Evolutionary conservation across 2,797 vertebrate species (phyloP).

Genomic region (Podarcis siculus): DNA sequence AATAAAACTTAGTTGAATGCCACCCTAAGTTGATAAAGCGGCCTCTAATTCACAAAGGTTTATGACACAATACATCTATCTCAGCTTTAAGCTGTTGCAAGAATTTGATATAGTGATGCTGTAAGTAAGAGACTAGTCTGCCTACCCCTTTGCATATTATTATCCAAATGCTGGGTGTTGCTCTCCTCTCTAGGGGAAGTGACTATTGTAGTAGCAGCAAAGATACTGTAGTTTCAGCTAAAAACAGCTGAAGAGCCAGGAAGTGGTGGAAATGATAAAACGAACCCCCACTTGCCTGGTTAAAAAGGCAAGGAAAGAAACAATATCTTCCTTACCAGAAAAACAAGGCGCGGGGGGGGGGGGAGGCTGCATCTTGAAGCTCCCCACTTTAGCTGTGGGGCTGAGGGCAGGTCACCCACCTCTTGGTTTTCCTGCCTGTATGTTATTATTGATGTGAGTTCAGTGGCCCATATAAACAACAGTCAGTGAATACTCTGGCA

Average conservation of each 20-base stretch:
- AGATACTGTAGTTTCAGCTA: neutral
- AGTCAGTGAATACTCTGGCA: neutral
- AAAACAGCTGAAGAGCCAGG: neutral
- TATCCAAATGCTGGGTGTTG: neutral
- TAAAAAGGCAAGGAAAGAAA: neutral
- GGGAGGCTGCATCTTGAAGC: neutral
- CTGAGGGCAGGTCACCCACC: neutral
- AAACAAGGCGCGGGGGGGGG: neutral
- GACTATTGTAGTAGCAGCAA: neutral
- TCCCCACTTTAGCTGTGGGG: neutral
- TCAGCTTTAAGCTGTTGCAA: neutral
- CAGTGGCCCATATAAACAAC: neutral
- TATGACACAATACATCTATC: neutral
- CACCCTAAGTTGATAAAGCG: neutral
- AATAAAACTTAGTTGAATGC: no score
- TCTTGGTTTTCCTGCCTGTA: neutral
- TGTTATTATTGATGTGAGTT: neutral
- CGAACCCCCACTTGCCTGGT: neutral
- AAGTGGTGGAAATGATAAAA: neutral
- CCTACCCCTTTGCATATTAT: no score
- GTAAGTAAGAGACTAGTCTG: neutral
- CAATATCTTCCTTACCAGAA: neutral
- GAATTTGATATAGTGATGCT: neutral
- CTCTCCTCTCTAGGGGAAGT: neutral
- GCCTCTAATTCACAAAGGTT: neutral